Evolutionary conservation across 1,140 invertebrate species (phyloP).

Genomic region (Trichonephila clavipes): DNA sequence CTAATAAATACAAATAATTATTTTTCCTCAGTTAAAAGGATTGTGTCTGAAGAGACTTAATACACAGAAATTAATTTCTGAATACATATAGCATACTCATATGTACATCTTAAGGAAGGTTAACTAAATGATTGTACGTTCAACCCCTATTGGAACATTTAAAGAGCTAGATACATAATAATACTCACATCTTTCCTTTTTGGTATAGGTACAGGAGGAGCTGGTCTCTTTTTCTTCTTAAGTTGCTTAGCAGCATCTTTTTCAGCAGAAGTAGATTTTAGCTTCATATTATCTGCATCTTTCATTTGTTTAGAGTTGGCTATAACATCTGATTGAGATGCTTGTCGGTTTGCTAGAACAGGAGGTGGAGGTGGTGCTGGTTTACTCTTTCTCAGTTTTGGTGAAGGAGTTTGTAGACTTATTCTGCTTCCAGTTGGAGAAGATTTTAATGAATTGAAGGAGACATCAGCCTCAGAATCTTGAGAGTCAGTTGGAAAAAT

Average conservation of each 20-base stretch:
- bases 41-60: too few relatives aligned
- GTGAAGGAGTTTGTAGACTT: conserved; percentile 57
- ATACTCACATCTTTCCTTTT: conserved; percentile 84
- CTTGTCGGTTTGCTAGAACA: neutral
- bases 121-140: too few relatives aligned
- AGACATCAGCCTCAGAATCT: conserved; percentile 48
- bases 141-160: too few relatives aligned
- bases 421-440: conserved; percentile 47
- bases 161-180: too few relatives aligned
- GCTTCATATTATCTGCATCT: conserved; percentile 51
- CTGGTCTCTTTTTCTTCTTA: conserved; percentile 88
- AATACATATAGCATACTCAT: too few relatives aligned
- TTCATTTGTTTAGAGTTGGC: conserved; percentile 30
- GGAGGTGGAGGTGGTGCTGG: conserved; percentile 68
- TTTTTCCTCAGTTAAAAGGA: too few relatives aligned
- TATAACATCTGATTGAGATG: conserved; percentile 1
- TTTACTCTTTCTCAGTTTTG: conserved; percentile 58
- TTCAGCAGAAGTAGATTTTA: neutral
- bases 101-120: too few relatives aligned
- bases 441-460: conserved; percentile 47
- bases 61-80: too few relatives aligned
- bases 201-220: conserved; percentile 87
- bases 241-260: conserved; percentile 79
- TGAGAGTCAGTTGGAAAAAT: conserved; percentile 66
- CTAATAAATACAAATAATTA: too few relatives aligned